Evolutionary conservation across 2,113 vertebrate species (phyloP).

Genomic region (Coracopsis vasa): DNA sequence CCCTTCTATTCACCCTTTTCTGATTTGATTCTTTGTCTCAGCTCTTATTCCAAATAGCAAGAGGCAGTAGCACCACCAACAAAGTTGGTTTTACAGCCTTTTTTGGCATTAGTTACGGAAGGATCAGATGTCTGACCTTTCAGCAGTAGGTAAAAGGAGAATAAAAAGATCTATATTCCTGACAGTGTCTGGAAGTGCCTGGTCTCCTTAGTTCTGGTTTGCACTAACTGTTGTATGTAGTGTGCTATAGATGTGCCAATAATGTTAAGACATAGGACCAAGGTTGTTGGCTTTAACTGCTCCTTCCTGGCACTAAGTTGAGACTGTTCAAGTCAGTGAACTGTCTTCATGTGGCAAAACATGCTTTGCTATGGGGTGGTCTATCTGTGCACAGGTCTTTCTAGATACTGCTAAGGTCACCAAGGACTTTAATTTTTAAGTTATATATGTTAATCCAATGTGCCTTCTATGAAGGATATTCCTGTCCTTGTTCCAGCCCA

Average conservation of each 20-base stretch:
- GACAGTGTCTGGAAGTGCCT: background rate
- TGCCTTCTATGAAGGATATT: background rate
- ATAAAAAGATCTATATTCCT: background rate
- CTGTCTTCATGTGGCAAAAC: background rate
- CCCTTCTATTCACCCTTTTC: background rate
- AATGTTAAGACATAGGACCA: background rate
- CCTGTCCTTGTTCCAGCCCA: background rate
- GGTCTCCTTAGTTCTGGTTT: background rate
- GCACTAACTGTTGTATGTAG: background rate
- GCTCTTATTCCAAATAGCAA: background rate
- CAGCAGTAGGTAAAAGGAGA: slow-evolving; percentile 21
- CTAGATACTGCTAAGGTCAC: background rate
- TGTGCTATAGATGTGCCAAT: background rate
- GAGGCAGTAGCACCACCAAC: background rate
- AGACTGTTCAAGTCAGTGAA: background rate
- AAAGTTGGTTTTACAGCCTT: slow-evolving; percentile 32
- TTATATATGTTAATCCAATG: background rate
- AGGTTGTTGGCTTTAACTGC: background rate
- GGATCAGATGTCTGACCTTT: slow-evolving; percentile 34
- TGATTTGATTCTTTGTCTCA: background rate
- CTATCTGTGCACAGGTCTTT: background rate
- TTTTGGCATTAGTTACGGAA: slow-evolving; percentile 9
- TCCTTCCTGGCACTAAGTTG: background rate
- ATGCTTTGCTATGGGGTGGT: background rate
- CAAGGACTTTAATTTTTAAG: background rate